A percentile compares a stretch with the other conserved stretches of the same genome.
These are phyloP conservation scores for Cydia splendana DNA, from an alignment of 1,140 invertebrate genomes.

Conservation along the genomic window DNA sequence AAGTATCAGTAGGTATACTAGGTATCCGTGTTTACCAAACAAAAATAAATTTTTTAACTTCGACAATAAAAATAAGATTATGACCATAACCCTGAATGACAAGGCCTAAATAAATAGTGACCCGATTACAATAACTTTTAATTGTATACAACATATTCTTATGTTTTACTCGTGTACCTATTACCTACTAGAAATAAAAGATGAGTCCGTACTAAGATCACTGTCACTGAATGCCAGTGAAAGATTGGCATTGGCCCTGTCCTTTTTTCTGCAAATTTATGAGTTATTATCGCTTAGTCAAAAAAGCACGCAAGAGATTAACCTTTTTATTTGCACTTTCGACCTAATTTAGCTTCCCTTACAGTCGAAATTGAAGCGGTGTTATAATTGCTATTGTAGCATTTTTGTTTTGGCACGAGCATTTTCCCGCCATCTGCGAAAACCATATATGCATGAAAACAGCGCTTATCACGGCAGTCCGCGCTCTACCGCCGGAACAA, in stretches of 20 bases:
- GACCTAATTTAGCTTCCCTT: not conserved
- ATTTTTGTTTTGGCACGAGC: not conserved
- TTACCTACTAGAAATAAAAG: not conserved
- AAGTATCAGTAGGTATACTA: too few species aligned
- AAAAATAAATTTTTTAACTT: too few species aligned
- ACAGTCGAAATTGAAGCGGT: not conserved
- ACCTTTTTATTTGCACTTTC: not conserved
- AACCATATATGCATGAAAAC: slow-evolving; percentile 32
- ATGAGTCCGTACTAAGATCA: not conserved
- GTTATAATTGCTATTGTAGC: not conserved
- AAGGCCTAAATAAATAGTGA: too few species aligned
- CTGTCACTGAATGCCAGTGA: not conserved
- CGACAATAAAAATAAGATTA: too few species aligned
- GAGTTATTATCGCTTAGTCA: not conserved
- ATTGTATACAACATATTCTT: not conserved
- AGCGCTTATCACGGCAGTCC: slow-evolving; percentile 23
- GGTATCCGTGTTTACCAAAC: too few species aligned
- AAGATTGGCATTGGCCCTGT: not conserved
- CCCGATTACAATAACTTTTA: too few species aligned
- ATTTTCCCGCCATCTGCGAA: slow-evolving; percentile 11
- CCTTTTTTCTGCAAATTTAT: not conserved
- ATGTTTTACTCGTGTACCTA: not conserved
- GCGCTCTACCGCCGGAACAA: not conserved
- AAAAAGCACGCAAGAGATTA: not conserved
- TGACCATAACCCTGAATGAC: too few species aligned